A percentile compares a stretch with the other conserved stretches of the same genome.
Conservation (phyloP, 2,888 invertebrate genomes). For the Thecophora atra region DNA sequence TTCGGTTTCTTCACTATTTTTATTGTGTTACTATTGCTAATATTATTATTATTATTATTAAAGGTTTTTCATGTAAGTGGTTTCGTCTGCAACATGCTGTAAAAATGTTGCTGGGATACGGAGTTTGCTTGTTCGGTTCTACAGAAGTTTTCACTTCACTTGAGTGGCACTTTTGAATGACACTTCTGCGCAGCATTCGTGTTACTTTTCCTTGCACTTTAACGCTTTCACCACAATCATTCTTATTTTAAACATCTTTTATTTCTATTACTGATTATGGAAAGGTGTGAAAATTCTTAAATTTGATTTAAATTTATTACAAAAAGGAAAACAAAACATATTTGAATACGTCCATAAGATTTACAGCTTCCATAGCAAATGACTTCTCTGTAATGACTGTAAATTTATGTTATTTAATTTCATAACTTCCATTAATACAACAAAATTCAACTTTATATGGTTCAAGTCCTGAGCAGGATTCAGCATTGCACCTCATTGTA, state of each 20-base stretch:
- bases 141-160: conserved; percentile 3
- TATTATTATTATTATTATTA: too few relatives aligned
- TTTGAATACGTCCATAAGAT: too few relatives aligned
- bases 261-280: neutral
- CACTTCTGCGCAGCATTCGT: neutral
- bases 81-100: neutral
- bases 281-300: too few relatives aligned
- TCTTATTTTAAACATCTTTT: neutral
- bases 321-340: too few relatives aligned
- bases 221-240: neutral
- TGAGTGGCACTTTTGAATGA: conserved; percentile 1
- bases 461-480: neutral
- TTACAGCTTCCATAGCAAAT: too few relatives aligned
- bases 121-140: neutral
- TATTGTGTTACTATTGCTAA: too few relatives aligned
- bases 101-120: neutral
- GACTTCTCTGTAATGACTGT: too few relatives aligned
- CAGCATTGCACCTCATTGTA: neutral
- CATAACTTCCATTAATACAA: too few relatives aligned
- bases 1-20: neutral
- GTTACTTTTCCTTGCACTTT: conserved; percentile 3
- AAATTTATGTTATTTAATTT: neutral
- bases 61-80: neutral
- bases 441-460: too few relatives aligned
- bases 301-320: too few relatives aligned